Evolutionary conservation across 2,888 invertebrate genomes (phyloP), one percentile per base, ranked within the genome.

Genomic region (Rhagonycha lutea): DNA sequence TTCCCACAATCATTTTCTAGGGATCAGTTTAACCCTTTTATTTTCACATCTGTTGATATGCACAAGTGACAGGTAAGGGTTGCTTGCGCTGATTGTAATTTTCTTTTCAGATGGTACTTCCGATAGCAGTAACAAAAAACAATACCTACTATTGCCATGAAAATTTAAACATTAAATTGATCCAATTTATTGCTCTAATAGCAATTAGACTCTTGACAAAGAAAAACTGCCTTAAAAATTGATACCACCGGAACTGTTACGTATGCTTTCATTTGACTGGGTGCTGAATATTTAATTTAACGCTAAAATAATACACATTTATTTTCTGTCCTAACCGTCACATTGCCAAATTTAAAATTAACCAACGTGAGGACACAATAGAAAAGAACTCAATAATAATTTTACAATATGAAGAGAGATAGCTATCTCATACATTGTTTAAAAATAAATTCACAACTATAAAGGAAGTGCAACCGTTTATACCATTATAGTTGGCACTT

Each of bases 1-100:
- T 80, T 80, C 80, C 80, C 80, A 80, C 80, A 79, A 80, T 80
- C 79, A 80, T 80, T 76, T 72, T 75, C 77, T 74, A 74, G 73
- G 78, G 75, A 75, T 75, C 72, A 68, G 72, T 77, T 80, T 79
- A 80, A 80, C 80, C 80, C 80, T 80, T 80, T 79, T 77, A 77
- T 47, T 77, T 73, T 78, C 78, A 80, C 80, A 80, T 80, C 80
- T 80, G 80, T 80, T 80, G 79, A 79, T 79, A 74, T 74, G 24
- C 63, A 71, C 69, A 74, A 77, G 77, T 75, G 72, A 74, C 63
- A 65, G 63, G 63, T 65, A 24, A 24, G 26, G 80, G 79, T 79
- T 78, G 78, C 77, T 73, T 70, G 72, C 47, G 78, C 72, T 70
- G 74, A 74, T 77, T 75, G 63, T 65, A 65, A 65, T 73, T 77